phyloP scores from a whole-genome alignment of 64 coral and sea anemone species.

The Hydrozoanthus tunicans region DNA sequence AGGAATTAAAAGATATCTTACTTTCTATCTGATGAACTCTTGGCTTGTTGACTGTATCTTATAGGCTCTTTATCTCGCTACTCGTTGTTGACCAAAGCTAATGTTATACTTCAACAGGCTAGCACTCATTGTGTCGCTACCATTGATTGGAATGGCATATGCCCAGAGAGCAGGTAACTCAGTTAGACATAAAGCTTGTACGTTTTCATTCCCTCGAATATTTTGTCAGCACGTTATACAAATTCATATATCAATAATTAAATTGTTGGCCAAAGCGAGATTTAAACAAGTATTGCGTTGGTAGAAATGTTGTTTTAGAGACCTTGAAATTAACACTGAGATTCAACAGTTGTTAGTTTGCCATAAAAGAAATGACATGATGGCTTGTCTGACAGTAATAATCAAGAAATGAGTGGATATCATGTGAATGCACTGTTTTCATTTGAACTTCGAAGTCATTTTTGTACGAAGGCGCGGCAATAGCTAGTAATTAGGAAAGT shows the following conservation, averaged over 20 bases:
- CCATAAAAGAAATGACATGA: too few relatives aligned
- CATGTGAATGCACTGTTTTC: too few relatives aligned
- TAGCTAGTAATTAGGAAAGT: too few relatives aligned
- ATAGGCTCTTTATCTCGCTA: too few relatives aligned
- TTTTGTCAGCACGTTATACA: neutral
- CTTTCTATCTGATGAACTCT: neutral
- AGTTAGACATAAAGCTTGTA: neutral
- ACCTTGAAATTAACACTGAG: neutral
- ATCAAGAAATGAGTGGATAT: too few relatives aligned
- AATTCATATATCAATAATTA: neutral
- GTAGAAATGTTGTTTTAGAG: neutral
- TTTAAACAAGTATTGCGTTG: neutral
- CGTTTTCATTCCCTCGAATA: neutral
- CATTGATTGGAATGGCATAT: neutral
- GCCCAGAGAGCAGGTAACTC: neutral
- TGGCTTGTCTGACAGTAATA: too few relatives aligned
- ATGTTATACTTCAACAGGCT: neutral
- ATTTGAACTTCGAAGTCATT: too few relatives aligned
- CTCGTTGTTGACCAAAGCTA: conserved; percentile 5
- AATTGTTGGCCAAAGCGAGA: neutral
- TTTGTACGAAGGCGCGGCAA: too few relatives aligned
- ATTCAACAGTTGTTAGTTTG: neutral
- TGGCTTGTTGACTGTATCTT: neutral
- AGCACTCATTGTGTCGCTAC: neutral
- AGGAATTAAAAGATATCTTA: conserved; percentile 32